Evolutionary conservation across 1,140 invertebrate species (phyloP).

Genomic region (Pachyrhynchus sulphureomaculatus): DNA sequence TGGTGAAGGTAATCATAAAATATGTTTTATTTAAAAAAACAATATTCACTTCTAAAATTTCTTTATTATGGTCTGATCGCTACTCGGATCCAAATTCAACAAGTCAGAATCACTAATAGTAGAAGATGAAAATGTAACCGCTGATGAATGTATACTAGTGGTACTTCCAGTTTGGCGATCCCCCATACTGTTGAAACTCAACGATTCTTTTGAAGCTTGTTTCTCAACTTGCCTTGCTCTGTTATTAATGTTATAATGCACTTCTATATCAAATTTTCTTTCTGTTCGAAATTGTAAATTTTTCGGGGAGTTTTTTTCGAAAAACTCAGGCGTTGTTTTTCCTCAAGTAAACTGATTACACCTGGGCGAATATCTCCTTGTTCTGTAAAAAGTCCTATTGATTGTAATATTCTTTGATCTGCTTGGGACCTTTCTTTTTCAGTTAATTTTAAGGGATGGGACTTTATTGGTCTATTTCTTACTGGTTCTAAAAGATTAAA

Average conservation of each 20-base stretch:
- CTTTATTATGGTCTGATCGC: background rate
- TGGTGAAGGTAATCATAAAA: too few species aligned
- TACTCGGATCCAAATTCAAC: background rate
- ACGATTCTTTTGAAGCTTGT: background rate
- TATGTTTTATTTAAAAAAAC: too few species aligned
- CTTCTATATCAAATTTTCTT: constrained; percentile 16
- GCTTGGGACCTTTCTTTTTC: constrained; percentile 17
- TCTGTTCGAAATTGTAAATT: constrained; percentile 23
- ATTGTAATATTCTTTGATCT: constrained; percentile 16
- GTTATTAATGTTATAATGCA: constrained; percentile 15
- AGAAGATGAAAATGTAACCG: background rate
- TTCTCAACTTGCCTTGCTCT: background rate
- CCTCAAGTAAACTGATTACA: constrained; percentile 28
- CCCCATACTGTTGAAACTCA: background rate
- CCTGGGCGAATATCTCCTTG: constrained; percentile 26
- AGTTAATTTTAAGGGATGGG: constrained; percentile 26
- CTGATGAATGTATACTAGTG: background rate
- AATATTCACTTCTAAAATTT: background rate
- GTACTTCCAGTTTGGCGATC: background rate
- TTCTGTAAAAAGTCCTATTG: constrained; percentile 32
- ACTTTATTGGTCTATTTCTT: constrained; percentile 4
- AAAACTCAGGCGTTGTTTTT: constrained; percentile 5
- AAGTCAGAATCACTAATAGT: background rate
- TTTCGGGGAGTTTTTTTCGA: constrained; percentile 14
- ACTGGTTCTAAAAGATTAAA: too few species aligned